Conservation (phyloP, 2,113 vertebrate genomes). For the Siphamia tubifer region DNA sequence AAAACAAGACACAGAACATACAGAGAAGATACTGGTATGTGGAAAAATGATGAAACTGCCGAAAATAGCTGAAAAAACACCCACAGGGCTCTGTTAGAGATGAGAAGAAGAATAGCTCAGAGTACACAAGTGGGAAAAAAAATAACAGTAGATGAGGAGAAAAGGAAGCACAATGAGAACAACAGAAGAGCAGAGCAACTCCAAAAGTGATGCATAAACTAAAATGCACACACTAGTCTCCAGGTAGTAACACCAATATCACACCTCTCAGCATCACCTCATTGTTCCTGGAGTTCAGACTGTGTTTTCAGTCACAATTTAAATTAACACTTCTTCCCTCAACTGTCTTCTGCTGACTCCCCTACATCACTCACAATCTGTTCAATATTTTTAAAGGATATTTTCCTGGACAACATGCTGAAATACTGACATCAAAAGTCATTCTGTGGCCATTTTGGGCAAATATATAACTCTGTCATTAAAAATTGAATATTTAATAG, state of each 20-base stretch:
- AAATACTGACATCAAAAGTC: too few species aligned
- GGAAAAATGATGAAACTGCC: background rate
- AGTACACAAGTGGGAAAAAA: background rate
- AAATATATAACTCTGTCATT: too few species aligned
- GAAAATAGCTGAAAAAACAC: slow-evolving; percentile 39
- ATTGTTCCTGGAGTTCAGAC: background rate
- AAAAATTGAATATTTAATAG: too few species aligned
- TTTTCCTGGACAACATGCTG: too few species aligned
- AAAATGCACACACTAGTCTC: background rate
- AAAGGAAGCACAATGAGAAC: background rate
- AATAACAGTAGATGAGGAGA: background rate
- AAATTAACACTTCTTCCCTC: background rate
- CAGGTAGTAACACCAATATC: slow-evolving; percentile 35
- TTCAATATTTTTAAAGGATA: too few species aligned
- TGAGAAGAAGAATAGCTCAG: background rate
- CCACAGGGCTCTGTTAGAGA: slow-evolving; percentile 24
- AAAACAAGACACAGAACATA: background rate
- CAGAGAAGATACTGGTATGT: background rate
- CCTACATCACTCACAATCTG: background rate
- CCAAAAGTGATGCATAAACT: background rate
- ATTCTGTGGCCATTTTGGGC: too few species aligned
- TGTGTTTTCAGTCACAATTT: background rate
- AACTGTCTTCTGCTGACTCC: background rate
- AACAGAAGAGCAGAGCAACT: background rate
- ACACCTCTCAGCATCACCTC: slow-evolving; percentile 6